Percentiles rank a stretch among this genome's conserved stretches.
phyloP scores from a whole-genome alignment of 2,113 vertebrate genomes.

The Gadus chalcogrammus region DNA sequence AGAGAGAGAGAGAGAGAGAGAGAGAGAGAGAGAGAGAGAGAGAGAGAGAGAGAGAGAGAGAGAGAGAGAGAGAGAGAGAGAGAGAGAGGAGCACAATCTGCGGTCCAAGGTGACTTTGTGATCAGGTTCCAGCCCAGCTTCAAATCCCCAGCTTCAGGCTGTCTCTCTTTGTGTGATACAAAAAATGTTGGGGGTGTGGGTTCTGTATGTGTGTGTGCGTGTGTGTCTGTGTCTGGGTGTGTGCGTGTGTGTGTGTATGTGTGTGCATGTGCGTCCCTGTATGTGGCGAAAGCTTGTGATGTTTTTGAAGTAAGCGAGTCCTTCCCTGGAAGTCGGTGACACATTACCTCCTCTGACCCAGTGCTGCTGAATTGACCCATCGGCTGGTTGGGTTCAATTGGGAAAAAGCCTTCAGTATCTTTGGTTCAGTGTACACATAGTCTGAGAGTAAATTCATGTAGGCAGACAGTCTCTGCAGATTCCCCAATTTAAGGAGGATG shows the following conservation, averaged over 20 bases:
- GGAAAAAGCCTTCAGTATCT: slow-evolving; percentile 18
- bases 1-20: slow-evolving; percentile 57
- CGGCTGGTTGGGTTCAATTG: slow-evolving; percentile 21
- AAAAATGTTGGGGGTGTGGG: slow-evolving; percentile 1
- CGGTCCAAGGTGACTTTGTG: slow-evolving; percentile 80
- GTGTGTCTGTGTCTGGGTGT: slow-evolving; percentile 21
- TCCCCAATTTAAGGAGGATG: slow-evolving; percentile 28
- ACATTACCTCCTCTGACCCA: background rate
- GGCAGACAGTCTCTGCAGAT: slow-evolving; percentile 28
- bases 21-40: slow-evolving; percentile 57
- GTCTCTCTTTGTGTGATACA: slow-evolving; percentile 33
- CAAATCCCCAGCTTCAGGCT: slow-evolving; percentile 72
- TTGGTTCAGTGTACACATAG: slow-evolving; percentile 19
- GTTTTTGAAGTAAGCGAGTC: slow-evolving; percentile 24
- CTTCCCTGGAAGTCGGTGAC: background rate
- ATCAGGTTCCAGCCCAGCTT: slow-evolving; percentile 73
- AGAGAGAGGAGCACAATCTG: slow-evolving; percentile 62
- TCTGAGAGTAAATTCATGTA: slow-evolving; percentile 38
- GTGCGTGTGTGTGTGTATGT: slow-evolving; percentile 11
- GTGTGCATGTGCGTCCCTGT: background rate
- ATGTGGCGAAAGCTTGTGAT: slow-evolving; percentile 30
- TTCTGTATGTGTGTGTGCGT: slow-evolving; percentile 25
- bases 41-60: too few relatives aligned
- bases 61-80: too few relatives aligned
- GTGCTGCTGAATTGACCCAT: slow-evolving; percentile 7